Evolutionary conservation across 2,113 vertebrate genomes (phyloP), one percentile per base, ranked within the genome.

Genomic region (Myotis davidii): DNA sequence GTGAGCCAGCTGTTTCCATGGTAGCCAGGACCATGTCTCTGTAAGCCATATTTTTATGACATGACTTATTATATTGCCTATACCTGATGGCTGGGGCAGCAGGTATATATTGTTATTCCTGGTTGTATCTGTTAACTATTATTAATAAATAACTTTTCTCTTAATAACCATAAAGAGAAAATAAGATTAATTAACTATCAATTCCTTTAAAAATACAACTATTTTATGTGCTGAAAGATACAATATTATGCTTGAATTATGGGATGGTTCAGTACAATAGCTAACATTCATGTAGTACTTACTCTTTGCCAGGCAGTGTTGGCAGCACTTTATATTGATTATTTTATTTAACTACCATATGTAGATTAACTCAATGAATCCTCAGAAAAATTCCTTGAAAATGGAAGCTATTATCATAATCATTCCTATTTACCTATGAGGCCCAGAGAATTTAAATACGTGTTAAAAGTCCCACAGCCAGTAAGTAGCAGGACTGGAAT

Each of bases 101-200:
- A 42, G 23, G 11, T 9, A 32, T 82, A 37, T 37, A 84, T 86
- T 93, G 18, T 54, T 69, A 25, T 88, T 92, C 11, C 61, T 93
- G 37, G 5, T 69, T 85, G 23, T 72, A 72, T 81, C 10, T 65
- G 17, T 56, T 83, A 85, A 73, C 12, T 72, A 20, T 50, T 85
- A n/a, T 73, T 65, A 56, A 45, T 73, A 64, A 69, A 39, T 45
- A 69, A 89, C 21, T 74, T 3, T 77, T 93, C 5, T 81, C 2
- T 85, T 85, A 93, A 64, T 85, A 92, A 90, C 34, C 13, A 65
- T 70, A 56, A 85, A 85, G 76, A 87, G 39, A 95, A 96, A 50
- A 83, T 88, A 89, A 20, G 1, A 13, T 61, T 73, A 29, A 29
- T 61, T 73, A 29, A 29, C 18, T 65, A 85, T 72, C 8, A 82